These are phyloP conservation scores for Yponomeuta plumbellus DNA, from an alignment of 2,888 invertebrate genomes.

Conservation along the genomic window DNA sequence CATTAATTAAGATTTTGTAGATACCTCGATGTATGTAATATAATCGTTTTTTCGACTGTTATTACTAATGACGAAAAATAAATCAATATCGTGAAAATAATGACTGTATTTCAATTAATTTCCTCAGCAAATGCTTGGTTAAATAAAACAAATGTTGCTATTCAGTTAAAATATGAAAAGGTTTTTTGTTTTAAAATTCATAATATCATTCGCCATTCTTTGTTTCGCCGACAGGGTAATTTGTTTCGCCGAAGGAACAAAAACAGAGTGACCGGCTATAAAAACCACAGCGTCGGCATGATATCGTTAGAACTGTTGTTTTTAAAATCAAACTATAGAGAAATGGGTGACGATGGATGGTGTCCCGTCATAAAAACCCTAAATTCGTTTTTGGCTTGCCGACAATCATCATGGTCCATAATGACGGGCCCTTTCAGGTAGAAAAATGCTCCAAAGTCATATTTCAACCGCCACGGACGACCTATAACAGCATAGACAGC, in stretches of 20 bases:
- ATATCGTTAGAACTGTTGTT: constrained; percentile 59
- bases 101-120: constrained; percentile 8
- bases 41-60: constrained; percentile 55
- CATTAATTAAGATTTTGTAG: constrained; percentile 62
- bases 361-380: constrained; percentile 42
- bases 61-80: constrained; percentile 52
- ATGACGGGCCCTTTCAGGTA: constrained; percentile 73
- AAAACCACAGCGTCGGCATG: constrained; percentile 19
- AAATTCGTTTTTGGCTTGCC: constrained; percentile 63
- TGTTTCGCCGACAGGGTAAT: constrained; percentile 39
- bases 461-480: constrained; percentile 68
- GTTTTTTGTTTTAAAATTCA: constrained; percentile 28
- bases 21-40: constrained; percentile 31
- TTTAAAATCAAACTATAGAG: constrained; percentile 46
- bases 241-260: constrained; percentile 20
- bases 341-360: constrained; percentile 35
- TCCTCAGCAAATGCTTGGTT: not conserved
- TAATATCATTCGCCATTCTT: constrained; percentile 27
- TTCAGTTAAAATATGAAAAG: not conserved
- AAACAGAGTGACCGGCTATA: constrained; percentile 14
- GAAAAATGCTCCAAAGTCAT: constrained; percentile 66
- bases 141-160: constrained; percentile 1
- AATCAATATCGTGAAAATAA: constrained; percentile 44
- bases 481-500: constrained; percentile 46
- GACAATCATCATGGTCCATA: constrained; percentile 67